A percentile compares a stretch with the other conserved stretches of the same genome.
phyloP scores from a whole-genome alignment of 2,113 vertebrate species.

The Polypterus bichir region DNA sequence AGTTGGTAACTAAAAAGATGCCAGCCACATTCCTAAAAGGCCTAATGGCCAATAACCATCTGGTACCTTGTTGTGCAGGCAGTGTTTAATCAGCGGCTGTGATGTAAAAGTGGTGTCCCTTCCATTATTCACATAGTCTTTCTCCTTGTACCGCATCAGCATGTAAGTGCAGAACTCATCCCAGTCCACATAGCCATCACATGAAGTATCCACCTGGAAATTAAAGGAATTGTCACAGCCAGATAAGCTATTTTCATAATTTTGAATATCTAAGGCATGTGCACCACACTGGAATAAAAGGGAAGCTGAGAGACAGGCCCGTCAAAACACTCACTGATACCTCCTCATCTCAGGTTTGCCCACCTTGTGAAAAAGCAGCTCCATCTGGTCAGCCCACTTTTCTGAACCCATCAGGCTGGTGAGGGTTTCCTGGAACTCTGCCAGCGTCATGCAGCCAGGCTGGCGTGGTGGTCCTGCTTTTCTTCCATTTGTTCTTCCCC shows the following conservation, averaged over 20 bases:
- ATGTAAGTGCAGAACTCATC: constrained; percentile 35
- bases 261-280: neutral
- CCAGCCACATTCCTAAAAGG: too few species aligned
- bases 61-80: constrained; percentile 33
- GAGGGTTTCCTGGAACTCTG: constrained; percentile 32
- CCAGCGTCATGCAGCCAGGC: constrained; percentile 19
- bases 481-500: neutral
- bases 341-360: neutral
- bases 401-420: constrained; percentile 23
- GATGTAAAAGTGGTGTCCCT: constrained; percentile 21
- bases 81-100: constrained; percentile 29
- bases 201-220: constrained; percentile 28
- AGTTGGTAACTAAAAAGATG: too few species aligned
- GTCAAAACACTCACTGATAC: too few species aligned
- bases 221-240: neutral
- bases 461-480: neutral
- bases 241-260: neutral
- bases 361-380: constrained; percentile 38
- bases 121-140: constrained; percentile 15
- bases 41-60: too few species aligned
- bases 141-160: constrained; percentile 37
- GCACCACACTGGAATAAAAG: neutral
- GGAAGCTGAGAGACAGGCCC: neutral
- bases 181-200: constrained; percentile 28
- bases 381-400: constrained; percentile 19